Conservation (phyloP, 30 jellyfish, hydroid and myxozoan genomes). For the Cassiopea xamachana region DNA sequence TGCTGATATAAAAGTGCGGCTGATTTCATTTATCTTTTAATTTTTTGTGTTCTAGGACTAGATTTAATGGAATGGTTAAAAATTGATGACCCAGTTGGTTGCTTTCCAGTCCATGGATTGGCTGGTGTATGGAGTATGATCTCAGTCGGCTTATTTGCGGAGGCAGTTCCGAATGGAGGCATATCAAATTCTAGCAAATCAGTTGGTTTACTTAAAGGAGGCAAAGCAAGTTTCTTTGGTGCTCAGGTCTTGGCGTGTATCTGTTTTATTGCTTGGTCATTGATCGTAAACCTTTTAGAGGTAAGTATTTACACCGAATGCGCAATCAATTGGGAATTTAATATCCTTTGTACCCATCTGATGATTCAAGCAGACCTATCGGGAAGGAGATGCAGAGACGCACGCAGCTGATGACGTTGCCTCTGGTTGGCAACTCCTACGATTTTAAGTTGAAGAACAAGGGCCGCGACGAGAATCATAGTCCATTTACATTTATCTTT, state of each 20-base stretch:
- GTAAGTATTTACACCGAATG: conserved; percentile 19
- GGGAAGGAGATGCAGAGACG: too few species aligned
- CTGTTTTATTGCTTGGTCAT: conserved; percentile 78
- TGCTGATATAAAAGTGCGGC: background rate
- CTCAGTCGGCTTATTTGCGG: conserved; percentile 84
- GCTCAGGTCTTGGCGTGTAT: conserved; percentile 61
- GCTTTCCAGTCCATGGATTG: conserved; percentile 82
- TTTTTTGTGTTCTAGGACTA: conserved; percentile 35
- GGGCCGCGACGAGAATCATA: too few species aligned
- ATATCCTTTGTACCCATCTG: too few species aligned
- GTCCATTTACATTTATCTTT: too few species aligned
- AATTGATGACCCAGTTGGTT: conserved; percentile 96
- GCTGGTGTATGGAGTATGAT: conserved; percentile 88
- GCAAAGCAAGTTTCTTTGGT: conserved; percentile 47
- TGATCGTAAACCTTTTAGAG: conserved; percentile 54
- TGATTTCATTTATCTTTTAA: too few species aligned
- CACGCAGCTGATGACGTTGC: too few species aligned
- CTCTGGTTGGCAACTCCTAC: too few species aligned
- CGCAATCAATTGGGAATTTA: too few species aligned
- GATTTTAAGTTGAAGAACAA: too few species aligned
- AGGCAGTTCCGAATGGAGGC: conserved; percentile 48
- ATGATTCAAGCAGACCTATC: too few species aligned
- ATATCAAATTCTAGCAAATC: background rate
- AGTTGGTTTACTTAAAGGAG: conserved; percentile 74
- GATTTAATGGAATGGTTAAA: conserved; percentile 70